Evolutionary conservation across 1,140 invertebrate genomes (phyloP).

Genomic region (Drosophila simulans): DNA sequence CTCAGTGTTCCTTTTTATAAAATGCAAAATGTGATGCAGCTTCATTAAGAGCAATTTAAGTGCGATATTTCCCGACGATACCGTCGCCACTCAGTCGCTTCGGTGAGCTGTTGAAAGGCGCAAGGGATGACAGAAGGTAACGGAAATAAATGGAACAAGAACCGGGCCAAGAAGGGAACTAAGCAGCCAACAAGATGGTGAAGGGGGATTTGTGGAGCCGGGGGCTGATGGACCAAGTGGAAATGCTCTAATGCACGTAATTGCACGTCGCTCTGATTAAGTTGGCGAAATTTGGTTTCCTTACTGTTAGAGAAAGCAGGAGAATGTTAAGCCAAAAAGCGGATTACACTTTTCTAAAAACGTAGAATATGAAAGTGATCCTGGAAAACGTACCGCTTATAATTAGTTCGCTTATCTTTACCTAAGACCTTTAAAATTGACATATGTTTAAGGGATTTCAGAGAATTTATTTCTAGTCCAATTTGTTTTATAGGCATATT

Average conservation of each 20-base stretch:
- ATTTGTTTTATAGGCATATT: background rate
- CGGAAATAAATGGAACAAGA: conserved; percentile 35
- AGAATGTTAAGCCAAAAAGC: conserved; percentile 73
- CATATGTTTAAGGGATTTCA: background rate
- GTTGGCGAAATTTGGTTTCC: conserved; percentile 68
- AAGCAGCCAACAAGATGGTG: conserved; percentile 13
- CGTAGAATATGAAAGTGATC: conserved; percentile 70
- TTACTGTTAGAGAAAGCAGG: conserved; percentile 18
- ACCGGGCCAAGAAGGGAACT: conserved; percentile 9
- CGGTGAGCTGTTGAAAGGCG: conserved; percentile 70
- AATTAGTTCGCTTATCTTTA: background rate
- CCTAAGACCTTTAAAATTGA: conserved; percentile 6
- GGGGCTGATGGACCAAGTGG: conserved; percentile 20
- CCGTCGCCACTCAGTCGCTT: conserved; percentile 30
- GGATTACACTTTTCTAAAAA: conserved; percentile 62
- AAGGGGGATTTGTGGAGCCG: background rate
- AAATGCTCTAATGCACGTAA: conserved; percentile 74
- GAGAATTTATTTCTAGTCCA: background rate
- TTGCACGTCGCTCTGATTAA: conserved; percentile 79
- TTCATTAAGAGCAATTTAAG: conserved; percentile 82
- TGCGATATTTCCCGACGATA: conserved; percentile 63
- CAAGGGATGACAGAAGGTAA: conserved; percentile 73
- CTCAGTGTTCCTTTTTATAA: conserved; percentile 28
- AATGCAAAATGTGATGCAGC: conserved; percentile 81
- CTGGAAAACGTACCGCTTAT: conserved; percentile 5